Conservation (phyloP, 2,797 vertebrate genomes). For the Gambelia wislizenii region DNA sequence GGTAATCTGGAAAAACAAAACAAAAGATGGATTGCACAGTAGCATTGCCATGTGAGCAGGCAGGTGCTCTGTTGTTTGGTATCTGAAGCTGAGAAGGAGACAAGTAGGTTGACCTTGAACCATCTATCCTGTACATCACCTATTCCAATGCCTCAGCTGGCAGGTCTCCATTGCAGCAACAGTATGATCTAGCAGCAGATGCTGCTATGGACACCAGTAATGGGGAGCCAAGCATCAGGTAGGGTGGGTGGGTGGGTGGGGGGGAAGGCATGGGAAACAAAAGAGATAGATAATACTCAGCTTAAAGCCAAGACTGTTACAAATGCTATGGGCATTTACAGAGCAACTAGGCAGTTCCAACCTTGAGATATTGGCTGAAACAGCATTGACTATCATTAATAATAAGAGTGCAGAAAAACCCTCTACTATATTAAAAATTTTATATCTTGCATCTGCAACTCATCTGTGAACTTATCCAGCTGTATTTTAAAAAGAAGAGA, state of each 20-base stretch:
- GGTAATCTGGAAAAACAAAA: slow-evolving; percentile 15
- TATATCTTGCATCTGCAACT: slow-evolving; percentile 68
- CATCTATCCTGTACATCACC: background rate
- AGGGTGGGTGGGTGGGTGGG: no score
- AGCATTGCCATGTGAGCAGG: slow-evolving; percentile 21
- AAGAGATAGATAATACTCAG: slow-evolving; percentile 48
- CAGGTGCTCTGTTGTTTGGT: slow-evolving; percentile 31
- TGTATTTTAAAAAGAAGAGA: slow-evolving; percentile 64
- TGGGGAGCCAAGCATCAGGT: slow-evolving; percentile 59
- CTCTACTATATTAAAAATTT: slow-evolving; percentile 55
- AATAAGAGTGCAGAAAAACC: background rate
- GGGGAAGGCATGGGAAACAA: slow-evolving; percentile 36
- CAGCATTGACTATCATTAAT: slow-evolving; percentile 48
- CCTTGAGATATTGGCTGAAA: slow-evolving; percentile 53
- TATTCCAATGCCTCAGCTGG: slow-evolving; percentile 49
- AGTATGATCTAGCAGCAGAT: slow-evolving; percentile 46
- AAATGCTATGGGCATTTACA: slow-evolving; percentile 56
- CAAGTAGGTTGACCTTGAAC: background rate
- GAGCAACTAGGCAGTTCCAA: slow-evolving; percentile 54
- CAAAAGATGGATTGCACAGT: slow-evolving; percentile 13
- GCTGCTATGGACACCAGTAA: slow-evolving; percentile 68
- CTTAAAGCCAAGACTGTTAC: slow-evolving; percentile 41
- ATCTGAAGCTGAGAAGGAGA: background rate
- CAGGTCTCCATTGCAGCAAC: slow-evolving; percentile 37
- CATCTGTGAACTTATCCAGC: slow-evolving; percentile 69